These are phyloP conservation scores for Oophaga sylvatica DNA, from an alignment of 2,797 vertebrate species.

Conservation along the genomic window DNA sequence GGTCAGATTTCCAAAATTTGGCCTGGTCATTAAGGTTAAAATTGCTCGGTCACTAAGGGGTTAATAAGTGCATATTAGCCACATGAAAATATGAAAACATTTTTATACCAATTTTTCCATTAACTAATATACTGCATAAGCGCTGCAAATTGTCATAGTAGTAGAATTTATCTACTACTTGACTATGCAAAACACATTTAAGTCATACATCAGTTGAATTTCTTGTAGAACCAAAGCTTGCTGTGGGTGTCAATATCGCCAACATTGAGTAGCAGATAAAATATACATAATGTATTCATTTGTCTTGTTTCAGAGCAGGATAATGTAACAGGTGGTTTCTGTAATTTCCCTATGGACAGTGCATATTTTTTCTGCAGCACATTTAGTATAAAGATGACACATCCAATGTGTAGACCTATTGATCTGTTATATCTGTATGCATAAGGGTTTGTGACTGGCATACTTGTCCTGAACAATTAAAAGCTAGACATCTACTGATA, in stretches of 20 bases:
- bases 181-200: slow-evolving; percentile 45
- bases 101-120: not conserved
- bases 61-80: not conserved
- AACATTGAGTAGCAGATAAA: slow-evolving; percentile 53
- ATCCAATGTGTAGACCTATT: slow-evolving; percentile 59
- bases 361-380: slow-evolving; percentile 59
- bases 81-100: not conserved
- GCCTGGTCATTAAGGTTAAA: no score
- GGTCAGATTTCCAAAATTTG: no score
- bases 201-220: slow-evolving; percentile 44
- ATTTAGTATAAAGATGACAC: slow-evolving; percentile 63
- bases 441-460: slow-evolving; percentile 56
- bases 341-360: slow-evolving; percentile 62
- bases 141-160: slow-evolving; percentile 22
- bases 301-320: slow-evolving; percentile 58
- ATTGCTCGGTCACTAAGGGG: no score
- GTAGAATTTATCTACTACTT: slow-evolving; percentile 1
- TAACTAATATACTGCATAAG: not conserved
- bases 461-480: slow-evolving; percentile 59
- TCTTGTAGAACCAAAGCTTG: slow-evolving; percentile 39
- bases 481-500: slow-evolving; percentile 44
- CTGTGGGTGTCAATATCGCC: slow-evolving; percentile 55
- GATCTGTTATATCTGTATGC: slow-evolving; percentile 61
- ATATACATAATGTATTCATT: slow-evolving; percentile 62
- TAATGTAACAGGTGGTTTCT: slow-evolving; percentile 60